A percentile compares a stretch with the other conserved stretches of the same genome.
phyloP scores from a whole-genome alignment of 92 coral and sea anemone genomes.

The Virgularia gustaviana region DNA sequence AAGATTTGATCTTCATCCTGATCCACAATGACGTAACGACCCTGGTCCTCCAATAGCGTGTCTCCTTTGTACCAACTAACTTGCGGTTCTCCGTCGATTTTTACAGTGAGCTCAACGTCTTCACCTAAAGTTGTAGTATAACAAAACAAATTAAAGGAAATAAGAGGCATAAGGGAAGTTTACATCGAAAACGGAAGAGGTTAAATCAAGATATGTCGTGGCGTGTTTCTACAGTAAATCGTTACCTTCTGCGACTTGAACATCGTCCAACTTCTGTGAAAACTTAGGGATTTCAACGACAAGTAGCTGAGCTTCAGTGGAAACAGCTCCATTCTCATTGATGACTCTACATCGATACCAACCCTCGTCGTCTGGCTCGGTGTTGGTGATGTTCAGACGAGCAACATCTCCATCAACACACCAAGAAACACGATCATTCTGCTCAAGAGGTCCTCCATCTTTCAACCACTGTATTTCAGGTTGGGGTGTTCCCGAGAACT shows the following conservation, averaged over 20 bases:
- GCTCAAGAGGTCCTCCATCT: conserved; percentile 57
- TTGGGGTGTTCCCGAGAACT: conserved; percentile 46
- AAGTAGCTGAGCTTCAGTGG: conserved; percentile 66
- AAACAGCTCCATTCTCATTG: conserved; percentile 65
- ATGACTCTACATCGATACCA: conserved; percentile 64
- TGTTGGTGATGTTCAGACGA: conserved; percentile 56
- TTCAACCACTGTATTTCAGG: conserved; percentile 74
- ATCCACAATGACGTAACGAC: conserved; percentile 78
- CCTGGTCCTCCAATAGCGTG: conserved; percentile 60
- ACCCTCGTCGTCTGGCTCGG: conserved; percentile 74
- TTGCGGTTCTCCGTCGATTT: conserved; percentile 78
- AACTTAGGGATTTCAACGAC: conserved; percentile 74
- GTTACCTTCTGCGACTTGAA: conserved; percentile 81
- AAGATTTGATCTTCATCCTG: conserved; percentile 69
- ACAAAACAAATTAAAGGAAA: no score
- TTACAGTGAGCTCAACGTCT: conserved; percentile 74
- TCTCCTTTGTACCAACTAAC: conserved; percentile 90
- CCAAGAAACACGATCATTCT: conserved; percentile 57
- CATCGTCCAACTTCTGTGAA: conserved; percentile 57
- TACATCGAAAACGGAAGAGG: neutral
- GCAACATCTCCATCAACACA: conserved; percentile 67
- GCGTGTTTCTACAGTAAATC: neutral
- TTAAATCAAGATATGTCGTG: neutral
- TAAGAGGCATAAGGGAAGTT: no score
- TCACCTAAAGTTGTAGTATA: no score